A percentile compares a stretch with the other conserved stretches of the same genome.
phyloP scores from a whole-genome alignment of 1,140 invertebrate species.

The Macrosteles quadrilineatus region DNA sequence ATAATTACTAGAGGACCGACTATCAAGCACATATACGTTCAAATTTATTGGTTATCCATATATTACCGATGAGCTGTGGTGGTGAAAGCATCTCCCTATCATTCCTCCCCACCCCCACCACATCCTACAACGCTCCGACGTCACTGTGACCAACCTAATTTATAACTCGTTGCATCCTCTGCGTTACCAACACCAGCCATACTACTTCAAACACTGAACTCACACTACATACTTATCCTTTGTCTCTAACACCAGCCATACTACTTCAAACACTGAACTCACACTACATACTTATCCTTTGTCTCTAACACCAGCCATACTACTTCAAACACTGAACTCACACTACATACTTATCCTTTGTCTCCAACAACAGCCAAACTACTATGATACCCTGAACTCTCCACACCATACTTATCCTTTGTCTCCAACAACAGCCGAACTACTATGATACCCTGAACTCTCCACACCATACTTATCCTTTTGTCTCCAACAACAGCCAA shows the following conservation, averaged over 20 bases:
- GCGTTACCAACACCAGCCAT: neutral
- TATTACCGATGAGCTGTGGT: neutral
- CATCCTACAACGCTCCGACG: no score
- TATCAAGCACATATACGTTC: no score
- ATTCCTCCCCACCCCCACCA: neutral
- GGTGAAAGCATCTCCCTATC: neutral
- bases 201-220: no score
- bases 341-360: neutral
- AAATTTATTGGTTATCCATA: constrained; percentile 15
- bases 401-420: neutral
- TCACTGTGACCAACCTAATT: neutral
- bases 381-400: no score
- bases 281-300: neutral
- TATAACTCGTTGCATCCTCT: neutral
- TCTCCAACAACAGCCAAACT: neutral
- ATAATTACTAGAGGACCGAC: no score
- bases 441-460: no score
- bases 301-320: neutral
- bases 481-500: no score
- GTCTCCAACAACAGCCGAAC: no score
- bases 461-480: no score
- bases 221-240: neutral
- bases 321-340: no score
- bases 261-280: no score
- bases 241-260: neutral